phyloP scores from a whole-genome alignment of 2,113 vertebrate species.

The Tylochromis polylepis region DNA sequence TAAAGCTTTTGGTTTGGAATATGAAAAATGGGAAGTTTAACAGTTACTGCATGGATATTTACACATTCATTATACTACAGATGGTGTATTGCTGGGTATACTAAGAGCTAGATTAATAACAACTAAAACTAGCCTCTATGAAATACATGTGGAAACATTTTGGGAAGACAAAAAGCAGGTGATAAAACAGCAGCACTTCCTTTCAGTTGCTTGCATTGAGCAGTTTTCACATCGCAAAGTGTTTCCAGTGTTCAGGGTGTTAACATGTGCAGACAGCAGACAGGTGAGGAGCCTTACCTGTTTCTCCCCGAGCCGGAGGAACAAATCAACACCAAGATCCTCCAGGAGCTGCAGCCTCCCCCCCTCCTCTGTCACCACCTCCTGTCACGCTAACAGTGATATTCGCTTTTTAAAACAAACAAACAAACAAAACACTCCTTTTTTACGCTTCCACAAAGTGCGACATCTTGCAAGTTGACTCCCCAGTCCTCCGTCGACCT shows the following conservation, averaged over 20 bases:
- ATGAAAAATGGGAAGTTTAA: not conserved
- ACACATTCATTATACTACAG: not conserved
- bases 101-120: not conserved
- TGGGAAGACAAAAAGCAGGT: not conserved
- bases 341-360: not conserved
- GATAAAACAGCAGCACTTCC: not conserved
- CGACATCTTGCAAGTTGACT: constrained; percentile 10
- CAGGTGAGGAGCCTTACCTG: constrained; percentile 56
- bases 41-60: not conserved
- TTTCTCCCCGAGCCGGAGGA: constrained; percentile 15
- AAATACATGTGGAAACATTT: not conserved
- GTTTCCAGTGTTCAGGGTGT: not conserved
- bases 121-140: not conserved
- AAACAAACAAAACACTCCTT: not conserved
- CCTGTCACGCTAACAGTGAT: not conserved
- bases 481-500: not conserved
- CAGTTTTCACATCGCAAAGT: not conserved
- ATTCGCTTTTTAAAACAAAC: not conserved
- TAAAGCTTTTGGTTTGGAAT: not conserved
- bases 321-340: not conserved
- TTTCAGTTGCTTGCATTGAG: not conserved
- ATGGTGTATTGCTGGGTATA: not conserved
- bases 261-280: not conserved
- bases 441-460: not conserved
- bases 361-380: not conserved